A percentile compares a stretch with the other conserved stretches of the same genome.
These are phyloP conservation scores for Pseudopipra pipra DNA, from an alignment of 2,113 vertebrate genomes.

Conservation along the genomic window DNA sequence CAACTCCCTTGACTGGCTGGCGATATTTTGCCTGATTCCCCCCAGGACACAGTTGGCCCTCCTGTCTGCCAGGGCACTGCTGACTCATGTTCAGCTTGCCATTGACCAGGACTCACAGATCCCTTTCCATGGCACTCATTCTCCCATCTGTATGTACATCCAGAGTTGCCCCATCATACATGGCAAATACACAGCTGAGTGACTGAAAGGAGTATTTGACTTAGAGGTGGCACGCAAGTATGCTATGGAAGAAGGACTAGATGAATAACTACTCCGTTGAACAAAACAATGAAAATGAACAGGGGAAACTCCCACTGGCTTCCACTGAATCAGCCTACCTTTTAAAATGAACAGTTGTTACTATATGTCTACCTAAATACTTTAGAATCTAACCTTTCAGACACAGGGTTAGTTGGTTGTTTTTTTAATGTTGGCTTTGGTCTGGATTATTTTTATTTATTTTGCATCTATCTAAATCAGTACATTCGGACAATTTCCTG, in stretches of 20 bases:
- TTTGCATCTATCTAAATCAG: not conserved
- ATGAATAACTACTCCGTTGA: not conserved
- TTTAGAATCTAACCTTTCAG: not conserved
- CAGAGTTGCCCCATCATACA: too few species aligned
- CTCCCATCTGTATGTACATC: not conserved
- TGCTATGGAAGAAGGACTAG: not conserved
- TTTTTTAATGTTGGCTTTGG: not conserved
- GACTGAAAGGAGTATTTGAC: not conserved
- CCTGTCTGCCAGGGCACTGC: not conserved
- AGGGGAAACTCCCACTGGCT: not conserved
- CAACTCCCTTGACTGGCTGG: not conserved
- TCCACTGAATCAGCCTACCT: not conserved
- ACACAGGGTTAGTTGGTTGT: not conserved
- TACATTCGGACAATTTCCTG: not conserved
- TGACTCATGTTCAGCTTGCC: not conserved
- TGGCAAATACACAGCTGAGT: not conserved
- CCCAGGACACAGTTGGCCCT: not conserved
- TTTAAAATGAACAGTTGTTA: not conserved
- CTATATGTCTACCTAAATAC: not conserved
- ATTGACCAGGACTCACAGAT: not conserved
- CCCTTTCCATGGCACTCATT: fast-evolving
- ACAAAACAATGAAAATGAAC: not conserved
- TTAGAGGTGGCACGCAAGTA: not conserved
- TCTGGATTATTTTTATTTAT: not conserved
- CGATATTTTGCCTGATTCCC: not conserved